Evolutionary conservation across 1,140 invertebrate genomes (phyloP).

Genomic region (Drosophila repleta): DNA sequence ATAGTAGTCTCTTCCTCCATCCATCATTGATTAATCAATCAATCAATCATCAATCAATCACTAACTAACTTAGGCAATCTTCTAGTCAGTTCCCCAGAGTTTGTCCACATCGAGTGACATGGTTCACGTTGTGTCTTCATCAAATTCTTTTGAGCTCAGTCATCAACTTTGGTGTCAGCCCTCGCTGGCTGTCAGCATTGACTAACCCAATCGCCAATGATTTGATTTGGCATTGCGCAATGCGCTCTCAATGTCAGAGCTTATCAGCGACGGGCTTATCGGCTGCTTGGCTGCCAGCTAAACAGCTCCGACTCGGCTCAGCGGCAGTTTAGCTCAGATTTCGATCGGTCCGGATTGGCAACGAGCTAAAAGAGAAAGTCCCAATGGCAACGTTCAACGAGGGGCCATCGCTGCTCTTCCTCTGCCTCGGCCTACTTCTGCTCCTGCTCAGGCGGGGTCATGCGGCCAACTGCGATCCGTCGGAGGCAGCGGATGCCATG

Average conservation of each 20-base stretch:
- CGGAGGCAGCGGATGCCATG: slow-evolving; percentile 30
- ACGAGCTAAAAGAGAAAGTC: too few relatives aligned
- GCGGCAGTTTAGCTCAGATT: neutral
- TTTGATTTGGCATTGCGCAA: slow-evolving; percentile 30
- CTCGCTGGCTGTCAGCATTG: slow-evolving; percentile 11
- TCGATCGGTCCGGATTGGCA: too few relatives aligned
- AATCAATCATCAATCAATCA: neutral
- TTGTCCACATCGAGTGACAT: too few relatives aligned
- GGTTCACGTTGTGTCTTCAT: too few relatives aligned
- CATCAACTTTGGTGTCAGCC: neutral
- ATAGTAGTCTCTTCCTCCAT: too few relatives aligned
- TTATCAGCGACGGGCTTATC: slow-evolving; percentile 28
- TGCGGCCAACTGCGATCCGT: neutral
- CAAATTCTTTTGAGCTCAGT: too few relatives aligned
- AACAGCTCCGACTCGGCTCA: neutral
- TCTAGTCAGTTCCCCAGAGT: too few relatives aligned
- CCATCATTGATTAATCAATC: neutral
- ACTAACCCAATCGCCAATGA: slow-evolving; percentile 9
- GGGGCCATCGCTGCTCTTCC: neutral
- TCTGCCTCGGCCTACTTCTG: neutral
- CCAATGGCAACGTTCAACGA: too few relatives aligned
- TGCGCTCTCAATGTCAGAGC: slow-evolving; percentile 31
- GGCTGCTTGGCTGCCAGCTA: neutral
- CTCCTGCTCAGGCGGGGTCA: neutral
- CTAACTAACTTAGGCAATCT: neutral